These are phyloP conservation scores for Petrocephalus zakoni DNA, from an alignment of 2,113 vertebrate genomes.

Conservation along the genomic window DNA sequence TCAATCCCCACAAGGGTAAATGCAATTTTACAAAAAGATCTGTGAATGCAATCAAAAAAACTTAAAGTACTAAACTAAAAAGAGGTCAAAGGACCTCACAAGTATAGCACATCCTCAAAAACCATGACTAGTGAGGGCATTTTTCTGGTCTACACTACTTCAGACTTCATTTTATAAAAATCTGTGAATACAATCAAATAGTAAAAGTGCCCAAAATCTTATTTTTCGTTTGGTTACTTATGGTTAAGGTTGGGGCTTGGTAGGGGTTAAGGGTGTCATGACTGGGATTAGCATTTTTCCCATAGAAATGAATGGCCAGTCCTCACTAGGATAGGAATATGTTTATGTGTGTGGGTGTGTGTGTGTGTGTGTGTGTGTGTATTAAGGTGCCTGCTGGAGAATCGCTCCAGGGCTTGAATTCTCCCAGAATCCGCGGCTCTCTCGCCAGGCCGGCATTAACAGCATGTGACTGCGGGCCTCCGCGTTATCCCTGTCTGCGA, in stretches of 20 bases:
- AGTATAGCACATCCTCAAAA: too few relatives aligned
- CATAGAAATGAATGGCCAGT: background rate
- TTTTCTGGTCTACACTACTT: too few relatives aligned
- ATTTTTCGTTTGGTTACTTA: too few relatives aligned
- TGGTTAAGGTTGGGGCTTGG: too few relatives aligned
- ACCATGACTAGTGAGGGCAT: too few relatives aligned
- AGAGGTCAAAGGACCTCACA: too few relatives aligned
- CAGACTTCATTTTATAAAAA: background rate
- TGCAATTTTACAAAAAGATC: background rate
- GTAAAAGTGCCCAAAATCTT: too few relatives aligned
- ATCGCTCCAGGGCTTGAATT: background rate
- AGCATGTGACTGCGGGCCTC: background rate
- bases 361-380: background rate
- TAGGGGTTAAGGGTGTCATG: too few relatives aligned
- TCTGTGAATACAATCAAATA: background rate
- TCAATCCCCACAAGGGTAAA: background rate
- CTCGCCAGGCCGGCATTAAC: background rate
- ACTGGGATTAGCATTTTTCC: too few relatives aligned
- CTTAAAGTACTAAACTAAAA: background rate
- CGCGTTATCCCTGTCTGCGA: background rate
- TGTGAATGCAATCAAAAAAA: background rate
- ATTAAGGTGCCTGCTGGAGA: background rate
- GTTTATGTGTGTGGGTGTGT: background rate
- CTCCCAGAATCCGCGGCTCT: background rate
- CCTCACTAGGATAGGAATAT: background rate